A percentile compares a stretch with the other conserved stretches of the same genome.
phyloP scores from a whole-genome alignment of 2,113 vertebrate species.

The Stictonetta naevosa region DNA sequence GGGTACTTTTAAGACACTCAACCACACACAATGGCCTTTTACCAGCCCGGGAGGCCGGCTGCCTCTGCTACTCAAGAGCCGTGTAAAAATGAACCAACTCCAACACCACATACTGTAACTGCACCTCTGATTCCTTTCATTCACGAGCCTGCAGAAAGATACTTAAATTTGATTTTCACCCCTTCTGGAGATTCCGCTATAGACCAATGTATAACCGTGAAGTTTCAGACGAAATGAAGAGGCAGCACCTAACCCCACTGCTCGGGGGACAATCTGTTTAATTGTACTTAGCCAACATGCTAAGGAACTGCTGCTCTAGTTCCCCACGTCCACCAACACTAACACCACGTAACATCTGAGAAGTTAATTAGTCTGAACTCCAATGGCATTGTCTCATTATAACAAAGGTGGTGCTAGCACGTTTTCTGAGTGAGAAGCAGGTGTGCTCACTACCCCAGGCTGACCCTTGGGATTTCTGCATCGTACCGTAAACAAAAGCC shows the following conservation, averaged over 20 bases:
- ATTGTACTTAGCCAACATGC: neutral
- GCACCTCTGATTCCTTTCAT: neutral
- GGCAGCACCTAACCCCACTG: neutral
- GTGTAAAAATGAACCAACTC: neutral
- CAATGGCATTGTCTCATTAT: neutral
- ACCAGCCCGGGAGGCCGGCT: neutral
- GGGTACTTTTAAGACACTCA: neutral
- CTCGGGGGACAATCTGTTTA: neutral
- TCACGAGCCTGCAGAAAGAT: neutral
- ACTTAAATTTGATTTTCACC: neutral
- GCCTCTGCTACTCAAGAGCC: neutral
- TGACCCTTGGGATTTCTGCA: neutral
- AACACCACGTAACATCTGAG: neutral
- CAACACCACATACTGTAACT: neutral
- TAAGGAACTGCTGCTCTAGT: neutral
- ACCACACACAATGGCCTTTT: neutral
- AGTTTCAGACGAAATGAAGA: neutral
- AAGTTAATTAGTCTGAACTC: neutral
- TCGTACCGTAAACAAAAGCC: neutral
- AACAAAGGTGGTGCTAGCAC: neutral
- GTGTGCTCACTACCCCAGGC: rapidly evolving
- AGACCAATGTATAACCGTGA: neutral
- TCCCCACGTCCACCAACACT: neutral
- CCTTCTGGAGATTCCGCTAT: neutral
- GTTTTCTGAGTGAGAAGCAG: neutral